Evolutionary conservation across 2,888 invertebrate genomes (phyloP), one percentile per base, ranked within the genome.

Genomic region (Apoda limacodes): DNA sequence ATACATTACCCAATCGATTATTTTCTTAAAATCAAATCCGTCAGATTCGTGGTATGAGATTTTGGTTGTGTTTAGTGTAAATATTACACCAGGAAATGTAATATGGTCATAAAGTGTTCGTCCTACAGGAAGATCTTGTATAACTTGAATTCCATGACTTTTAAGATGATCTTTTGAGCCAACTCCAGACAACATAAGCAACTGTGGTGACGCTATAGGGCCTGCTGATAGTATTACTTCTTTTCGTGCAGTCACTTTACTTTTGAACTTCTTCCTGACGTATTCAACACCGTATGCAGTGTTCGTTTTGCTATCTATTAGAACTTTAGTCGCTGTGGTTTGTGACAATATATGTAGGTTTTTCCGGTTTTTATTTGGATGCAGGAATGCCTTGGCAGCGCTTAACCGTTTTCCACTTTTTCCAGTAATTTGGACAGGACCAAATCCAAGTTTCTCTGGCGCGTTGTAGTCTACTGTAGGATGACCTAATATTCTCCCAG

Each of bases 161-260:
- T 62, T 52, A 2, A 88, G 60, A 46, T 88, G 78, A 24, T 83
- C 55, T 35, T 50, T 65, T 0, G 85, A 85, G 2, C 85, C 85
- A 9, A 86, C 54, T 0, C 94, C 94, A 4, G 93, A 93, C 4
- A 97, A 63, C 92, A 96, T 92, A 6, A 97, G 81, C 2, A 97
- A 60, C 61, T 97, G 95, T 0, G 96, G 94, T 0, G 93, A 90
- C 50, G 92, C 92, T 40, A 97, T 88, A 2, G 94, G 85, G 0
- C 96, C 96, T 2, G 92, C 93, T 9, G 91, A 88, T 9, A 96
- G 52, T 30, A 96, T 90, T 0, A 97, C 88, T 70, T 94, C 94
- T 56, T 88, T 91, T 2, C 82, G 82, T 0, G 89, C 91, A 25
- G 59, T 66, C 1, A 85, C 85, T 6, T 65, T 70, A 37, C 67